phyloP scores from a whole-genome alignment of 2,113 vertebrate species.

The Chionis minor region DNA sequence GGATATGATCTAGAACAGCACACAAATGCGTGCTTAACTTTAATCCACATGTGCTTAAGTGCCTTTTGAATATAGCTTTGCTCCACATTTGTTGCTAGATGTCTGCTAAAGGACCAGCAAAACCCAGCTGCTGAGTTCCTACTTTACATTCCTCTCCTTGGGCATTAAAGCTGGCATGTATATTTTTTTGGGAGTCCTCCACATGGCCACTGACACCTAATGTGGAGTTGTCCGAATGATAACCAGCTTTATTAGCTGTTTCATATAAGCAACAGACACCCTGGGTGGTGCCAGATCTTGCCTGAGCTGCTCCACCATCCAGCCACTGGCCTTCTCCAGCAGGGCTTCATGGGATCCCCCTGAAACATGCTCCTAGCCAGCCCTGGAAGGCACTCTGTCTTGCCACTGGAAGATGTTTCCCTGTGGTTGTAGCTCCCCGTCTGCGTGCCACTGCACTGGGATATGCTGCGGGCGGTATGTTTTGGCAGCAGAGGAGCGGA shows the following conservation, averaged over 20 bases:
- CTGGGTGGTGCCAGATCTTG: neutral
- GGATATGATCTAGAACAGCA: neutral
- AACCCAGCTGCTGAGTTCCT: neutral
- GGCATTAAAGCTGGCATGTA: neutral
- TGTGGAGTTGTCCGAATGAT: neutral
- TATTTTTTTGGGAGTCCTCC: neutral
- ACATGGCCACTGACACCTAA: conserved; percentile 19
- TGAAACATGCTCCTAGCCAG: neutral
- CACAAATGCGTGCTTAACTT: conserved; percentile 22
- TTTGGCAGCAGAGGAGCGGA: neutral
- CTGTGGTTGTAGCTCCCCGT: neutral
- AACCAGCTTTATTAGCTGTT: conserved; percentile 26
- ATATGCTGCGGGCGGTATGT: neutral
- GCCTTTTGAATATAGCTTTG: conserved; percentile 17
- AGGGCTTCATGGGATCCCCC: neutral
- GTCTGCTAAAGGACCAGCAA: neutral
- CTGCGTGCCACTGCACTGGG: fast-evolving
- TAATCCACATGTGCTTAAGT: conserved; percentile 15
- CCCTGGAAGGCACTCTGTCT: neutral
- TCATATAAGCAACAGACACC: neutral
- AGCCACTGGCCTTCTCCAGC: neutral
- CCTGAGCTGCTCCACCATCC: neutral
- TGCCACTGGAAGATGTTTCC: fast-evolving
- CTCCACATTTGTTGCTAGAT: neutral
- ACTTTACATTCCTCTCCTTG: neutral